Base-by-base conservation (phyloP, 2,797 vertebrate species). In the Myotis pilosus region DNA sequence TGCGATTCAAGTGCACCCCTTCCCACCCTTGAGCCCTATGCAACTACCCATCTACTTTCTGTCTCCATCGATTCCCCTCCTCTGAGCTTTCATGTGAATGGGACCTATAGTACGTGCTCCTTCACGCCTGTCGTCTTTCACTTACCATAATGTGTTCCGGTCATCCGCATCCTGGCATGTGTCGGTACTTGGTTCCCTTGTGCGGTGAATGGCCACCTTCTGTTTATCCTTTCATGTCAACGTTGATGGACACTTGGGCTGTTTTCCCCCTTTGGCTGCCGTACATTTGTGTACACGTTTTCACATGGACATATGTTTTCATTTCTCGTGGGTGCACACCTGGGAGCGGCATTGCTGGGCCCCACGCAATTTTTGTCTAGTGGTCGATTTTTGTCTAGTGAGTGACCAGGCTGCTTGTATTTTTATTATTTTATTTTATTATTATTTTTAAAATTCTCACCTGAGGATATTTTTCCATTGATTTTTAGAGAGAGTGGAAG, bases 1-100 rank as follows among this genome's bases (percentile, higher is more conserved):
- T n/a, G 51, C 1, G 15, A 2, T 2, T 20, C 0, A 23, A 6
- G 69, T 3, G 1, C 36, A n/a, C 16, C 28, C 19, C 30, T 33
- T n/a, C 57, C 49, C 60, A 15, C 25, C 13, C 69, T n/a, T 1
- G 16, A 20, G 47, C 64, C 68, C 20, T 60, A 4, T 20, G 19
- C 71, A 41, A 2, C 23, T 23, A 1, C 57, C 22, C 2, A 17
- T 5, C n/a, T n/a, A 10, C 23, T 22, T 75, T 15, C 55, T 10
- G 5, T 66, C 22, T 30, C 38, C 47, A 0, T 47, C 9, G 36
- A 16, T 6, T 22, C 64, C 36, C 51, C 25, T 38, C 0, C 47
- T 38, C 81, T 47, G 47, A 76, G 4, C 88, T 33, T 66, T 6
- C 55, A 0, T 16, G 2, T 0, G 3, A 47, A 19, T 5, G 10